Base-by-base conservation (phyloP, 2,888 invertebrate species). In the Nasonia oneida region DNA sequence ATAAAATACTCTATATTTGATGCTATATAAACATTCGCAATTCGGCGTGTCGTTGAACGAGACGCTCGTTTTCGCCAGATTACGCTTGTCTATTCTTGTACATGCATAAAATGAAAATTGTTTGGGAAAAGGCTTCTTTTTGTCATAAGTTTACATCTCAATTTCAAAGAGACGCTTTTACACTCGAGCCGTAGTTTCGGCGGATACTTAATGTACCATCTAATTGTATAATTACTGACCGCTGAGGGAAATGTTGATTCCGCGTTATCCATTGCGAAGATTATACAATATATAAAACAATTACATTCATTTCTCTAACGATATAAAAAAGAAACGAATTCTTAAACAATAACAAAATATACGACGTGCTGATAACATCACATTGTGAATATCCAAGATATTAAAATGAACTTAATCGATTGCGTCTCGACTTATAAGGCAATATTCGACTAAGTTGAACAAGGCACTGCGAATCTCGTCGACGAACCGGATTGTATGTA, bases 341-440 rank as follows among this genome's bases (percentile, higher is more conserved):
- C 90, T 90, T 91, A 90, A 92, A 92, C 89, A 91, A 90, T 91
- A 91, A 92, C 90, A 91, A 91, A 89, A 88, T 90, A 90, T 90
- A 90, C 90, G 91, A 90, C 89, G 90, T 90, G 91, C 90, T 91
- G 90, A 90, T 91, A 90, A 90, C 90, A 92, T 91, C 91, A 91
- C 91, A 91, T 90, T 89, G 90, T 90, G 88, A 89, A 89, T 89
- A 86, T 87, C 84, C 88, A 84, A 87, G 89, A 87, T 80, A 61
- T 61, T n/a, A n/a, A n/a, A 61, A n/a, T 84, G 67, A 81, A 88
- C 85, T 87, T 86, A 81, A 86, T 88, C 82, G 37, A 80, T 86
- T 82, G 81, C 84, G 80, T 83, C 87, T 82, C 86, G 80, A 86
- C 73, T 76, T 80, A 61, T n/a, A 78, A 85, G 83, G 88, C 86